A percentile compares a stretch with the other conserved stretches of the same genome.
Conservation (phyloP, 2,113 vertebrate species). For the Plecturocebus donacophilus region DNA sequence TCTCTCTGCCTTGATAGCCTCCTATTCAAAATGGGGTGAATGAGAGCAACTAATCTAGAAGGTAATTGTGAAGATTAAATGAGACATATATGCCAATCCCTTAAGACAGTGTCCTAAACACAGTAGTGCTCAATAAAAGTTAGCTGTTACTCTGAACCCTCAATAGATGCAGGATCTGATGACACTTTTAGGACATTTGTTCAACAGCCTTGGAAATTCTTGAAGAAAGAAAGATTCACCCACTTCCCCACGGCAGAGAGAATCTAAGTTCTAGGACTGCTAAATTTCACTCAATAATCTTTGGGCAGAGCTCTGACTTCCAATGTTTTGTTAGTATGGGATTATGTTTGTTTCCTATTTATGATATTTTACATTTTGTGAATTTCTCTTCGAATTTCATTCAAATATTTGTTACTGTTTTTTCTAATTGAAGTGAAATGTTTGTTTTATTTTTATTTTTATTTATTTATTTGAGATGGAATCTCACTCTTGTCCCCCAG, state of each 20-base stretch:
- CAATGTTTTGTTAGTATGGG: background rate
- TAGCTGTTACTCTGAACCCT: background rate
- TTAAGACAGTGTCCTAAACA: too few relatives aligned
- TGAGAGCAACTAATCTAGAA: background rate
- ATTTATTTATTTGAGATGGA: background rate
- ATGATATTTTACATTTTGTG: background rate
- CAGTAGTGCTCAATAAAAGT: fast-evolving
- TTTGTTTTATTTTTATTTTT: background rate
- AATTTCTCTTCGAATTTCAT: background rate
- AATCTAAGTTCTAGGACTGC: background rate
- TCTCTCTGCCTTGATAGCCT: background rate
- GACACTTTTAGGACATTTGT: background rate
- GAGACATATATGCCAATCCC: fast-evolving
- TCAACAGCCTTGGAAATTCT: background rate
- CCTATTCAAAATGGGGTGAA: background rate
- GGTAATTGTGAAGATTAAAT: background rate
- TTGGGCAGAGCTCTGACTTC: background rate
- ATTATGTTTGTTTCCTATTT: background rate
- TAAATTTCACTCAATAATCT: background rate
- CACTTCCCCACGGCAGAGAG: too few relatives aligned
- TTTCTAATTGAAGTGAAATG: background rate
- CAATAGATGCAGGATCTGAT: background rate
- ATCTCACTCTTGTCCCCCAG: too few relatives aligned
- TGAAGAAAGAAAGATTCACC: too few relatives aligned
- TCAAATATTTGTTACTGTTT: background rate